Evolutionary conservation across 2,113 vertebrate species (phyloP).

Genomic region (Gavialis gangeticus): DNA sequence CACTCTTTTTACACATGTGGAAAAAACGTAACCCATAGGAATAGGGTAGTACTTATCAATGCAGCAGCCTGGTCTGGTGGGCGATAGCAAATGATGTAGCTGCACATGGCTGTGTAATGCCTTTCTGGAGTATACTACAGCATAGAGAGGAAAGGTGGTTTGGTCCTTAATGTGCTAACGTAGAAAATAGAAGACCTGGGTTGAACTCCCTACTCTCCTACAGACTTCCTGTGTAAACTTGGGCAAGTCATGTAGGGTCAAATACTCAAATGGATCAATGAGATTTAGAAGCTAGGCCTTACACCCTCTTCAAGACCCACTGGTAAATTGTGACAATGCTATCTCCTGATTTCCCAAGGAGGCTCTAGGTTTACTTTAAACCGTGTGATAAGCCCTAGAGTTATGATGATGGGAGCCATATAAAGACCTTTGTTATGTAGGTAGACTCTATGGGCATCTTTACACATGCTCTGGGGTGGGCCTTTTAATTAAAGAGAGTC

Average conservation of each 20-base stretch:
- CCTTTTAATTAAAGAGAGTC: no score
- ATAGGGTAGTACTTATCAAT: not conserved
- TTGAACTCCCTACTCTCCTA: not conserved
- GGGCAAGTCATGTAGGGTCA: not conserved
- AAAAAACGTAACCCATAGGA: not conserved
- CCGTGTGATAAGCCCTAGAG: not conserved
- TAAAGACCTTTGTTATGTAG: not conserved
- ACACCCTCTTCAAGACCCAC: not conserved
- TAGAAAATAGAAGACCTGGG: not conserved
- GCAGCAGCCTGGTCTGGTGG: not conserved
- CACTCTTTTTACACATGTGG: not conserved
- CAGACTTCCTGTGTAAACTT: not conserved
- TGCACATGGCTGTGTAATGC: not conserved
- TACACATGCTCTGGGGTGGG: no score
- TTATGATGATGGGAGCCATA: not conserved
- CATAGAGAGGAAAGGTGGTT: not conserved
- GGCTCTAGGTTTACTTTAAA: not conserved
- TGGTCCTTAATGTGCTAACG: not conserved
- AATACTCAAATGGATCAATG: not conserved
- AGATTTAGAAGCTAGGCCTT: no score
- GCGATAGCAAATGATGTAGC: not conserved
- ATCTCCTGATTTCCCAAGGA: not conserved
- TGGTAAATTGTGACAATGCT: not conserved
- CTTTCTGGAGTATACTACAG: not conserved
- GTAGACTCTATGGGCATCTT: no score